These are phyloP conservation scores for Chloroceryle inda DNA, from an alignment of 2,797 vertebrate genomes.

Conservation along the genomic window DNA sequence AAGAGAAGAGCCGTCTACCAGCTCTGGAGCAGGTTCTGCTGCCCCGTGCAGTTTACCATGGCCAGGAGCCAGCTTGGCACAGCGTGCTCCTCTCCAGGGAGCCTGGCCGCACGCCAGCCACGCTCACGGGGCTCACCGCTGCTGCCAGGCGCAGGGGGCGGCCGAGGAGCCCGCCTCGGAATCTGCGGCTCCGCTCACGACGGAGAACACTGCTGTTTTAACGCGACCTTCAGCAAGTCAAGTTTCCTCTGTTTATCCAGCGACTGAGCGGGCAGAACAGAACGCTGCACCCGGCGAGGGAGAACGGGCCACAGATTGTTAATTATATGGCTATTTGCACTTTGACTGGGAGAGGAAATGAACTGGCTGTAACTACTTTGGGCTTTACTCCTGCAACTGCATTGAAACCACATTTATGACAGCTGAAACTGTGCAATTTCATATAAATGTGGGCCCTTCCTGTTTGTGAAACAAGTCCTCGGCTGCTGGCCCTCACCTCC, in stretches of 20 bases:
- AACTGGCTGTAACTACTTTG: slow-evolving; percentile 51
- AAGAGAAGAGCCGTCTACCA: slow-evolving; percentile 60
- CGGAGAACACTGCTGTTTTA: not conserved
- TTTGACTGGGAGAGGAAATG: slow-evolving; percentile 66
- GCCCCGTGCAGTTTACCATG: slow-evolving; percentile 60
- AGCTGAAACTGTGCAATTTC: slow-evolving; percentile 54
- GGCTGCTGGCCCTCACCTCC: not conserved
- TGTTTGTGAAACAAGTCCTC: slow-evolving; percentile 46
- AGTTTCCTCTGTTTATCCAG: slow-evolving; percentile 30
- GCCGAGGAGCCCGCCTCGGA: slow-evolving; percentile 5
- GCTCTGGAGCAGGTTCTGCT: slow-evolving; percentile 70
- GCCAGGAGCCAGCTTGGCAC: slow-evolving; percentile 59
- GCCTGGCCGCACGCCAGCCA: slow-evolving; percentile 31
- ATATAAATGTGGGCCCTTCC: slow-evolving; percentile 49
- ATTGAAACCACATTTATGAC: slow-evolving; percentile 63
- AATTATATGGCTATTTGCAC: slow-evolving; percentile 71
- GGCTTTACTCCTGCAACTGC: slow-evolving; percentile 53
- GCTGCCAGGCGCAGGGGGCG: slow-evolving; percentile 15
- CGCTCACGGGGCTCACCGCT: not conserved
- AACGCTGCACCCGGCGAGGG: slow-evolving; percentile 36
- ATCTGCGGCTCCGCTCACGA: slow-evolving; percentile 8
- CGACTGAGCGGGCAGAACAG: not conserved
- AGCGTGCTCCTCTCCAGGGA: not conserved
- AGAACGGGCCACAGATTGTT: slow-evolving; percentile 58
- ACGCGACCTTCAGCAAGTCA: slow-evolving; percentile 21